These are phyloP conservation scores for Apostichopus californicus DNA, from an alignment of 35 echinoderm and acorn worm genomes.

Conservation along the genomic window DNA sequence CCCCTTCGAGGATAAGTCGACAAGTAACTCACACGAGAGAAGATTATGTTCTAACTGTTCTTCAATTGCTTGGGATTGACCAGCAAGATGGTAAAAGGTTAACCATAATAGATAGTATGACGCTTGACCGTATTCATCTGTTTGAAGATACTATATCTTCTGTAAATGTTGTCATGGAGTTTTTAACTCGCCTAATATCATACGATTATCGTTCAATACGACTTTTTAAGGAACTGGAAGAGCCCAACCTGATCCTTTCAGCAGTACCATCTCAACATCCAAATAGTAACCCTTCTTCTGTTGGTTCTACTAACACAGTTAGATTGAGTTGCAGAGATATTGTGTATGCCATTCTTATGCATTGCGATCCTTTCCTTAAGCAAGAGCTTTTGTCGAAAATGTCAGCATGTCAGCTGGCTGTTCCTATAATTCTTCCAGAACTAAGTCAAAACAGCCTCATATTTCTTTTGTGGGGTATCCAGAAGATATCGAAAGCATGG, in stretches of 20 bases:
- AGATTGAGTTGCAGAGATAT: slow-evolving; percentile 23
- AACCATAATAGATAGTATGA: neutral
- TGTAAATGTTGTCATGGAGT: neutral
- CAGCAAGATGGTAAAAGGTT: neutral
- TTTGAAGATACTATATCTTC: neutral
- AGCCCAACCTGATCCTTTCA: neutral
- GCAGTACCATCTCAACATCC: too few relatives aligned
- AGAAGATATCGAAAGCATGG: slow-evolving; percentile 9
- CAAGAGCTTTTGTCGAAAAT: neutral
- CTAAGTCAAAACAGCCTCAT: neutral
- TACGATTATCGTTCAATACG: slow-evolving; percentile 22
- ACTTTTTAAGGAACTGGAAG: neutral
- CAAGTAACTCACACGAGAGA: neutral
- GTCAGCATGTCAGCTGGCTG: slow-evolving; percentile 38
- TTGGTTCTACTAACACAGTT: too few relatives aligned
- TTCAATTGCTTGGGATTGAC: neutral
- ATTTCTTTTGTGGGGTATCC: neutral
- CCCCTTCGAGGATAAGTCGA: neutral
- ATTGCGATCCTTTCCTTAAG: slow-evolving; percentile 14
- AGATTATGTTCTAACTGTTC: neutral
- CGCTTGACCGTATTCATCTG: neutral
- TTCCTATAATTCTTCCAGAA: slow-evolving; percentile 9
- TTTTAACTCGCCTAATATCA: slow-evolving; percentile 24
- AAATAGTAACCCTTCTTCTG: neutral
- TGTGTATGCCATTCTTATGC: neutral